Base-by-base conservation (phyloP, 2,797 vertebrate genomes). In the Peromyscus eremicus region DNA sequence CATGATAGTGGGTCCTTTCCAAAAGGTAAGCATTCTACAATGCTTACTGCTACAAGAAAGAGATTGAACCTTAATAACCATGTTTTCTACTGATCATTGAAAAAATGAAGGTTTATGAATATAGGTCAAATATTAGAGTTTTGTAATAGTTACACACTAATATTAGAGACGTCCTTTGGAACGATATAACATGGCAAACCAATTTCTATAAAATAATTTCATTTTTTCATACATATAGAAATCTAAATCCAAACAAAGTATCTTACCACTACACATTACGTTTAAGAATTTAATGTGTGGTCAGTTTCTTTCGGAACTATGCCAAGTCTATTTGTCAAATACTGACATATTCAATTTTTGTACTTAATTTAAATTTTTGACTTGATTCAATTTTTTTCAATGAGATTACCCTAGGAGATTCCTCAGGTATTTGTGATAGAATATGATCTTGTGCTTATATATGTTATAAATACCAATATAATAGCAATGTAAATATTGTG, bases 21-120 rank as follows among this genome's bases (percentile, higher is more conserved):
- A 64, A 52, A 75, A 91, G 79, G 11, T 14, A 68, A 66, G 27
- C 46, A 88, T 95, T 96, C 68, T 81, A 89, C 66, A 95, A 96
- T 55, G 52, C 52, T 84, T 92, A 88, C 9, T 81, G 17, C 46
- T 92, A 89, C 14, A 12, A 76, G 94, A 95, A 57, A 81, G 16
- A 94, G 84, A 92, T 66, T 79, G 11, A 90, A 82, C 2, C 19
- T 60, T 85, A 83, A 64, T 84, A 89, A 94, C 13, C 14, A 85
- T 68, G 27, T 25, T 84, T 25, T 95, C 21, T 5, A 92, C 8
- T 94, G 34, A 91, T 90, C 37, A 32, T 29, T 11, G 52, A 55
- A 11, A 64, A 64, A 29, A 29, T 94, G 29, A 88, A 91, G 27
- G 6, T 88, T 93, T 87, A 87, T 84, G 21, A 85, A 85, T 83